Evolutionary conservation across 1,140 invertebrate genomes (phyloP), one percentile per base, ranked within the genome.

Genomic region (Bombus waltoni): DNA sequence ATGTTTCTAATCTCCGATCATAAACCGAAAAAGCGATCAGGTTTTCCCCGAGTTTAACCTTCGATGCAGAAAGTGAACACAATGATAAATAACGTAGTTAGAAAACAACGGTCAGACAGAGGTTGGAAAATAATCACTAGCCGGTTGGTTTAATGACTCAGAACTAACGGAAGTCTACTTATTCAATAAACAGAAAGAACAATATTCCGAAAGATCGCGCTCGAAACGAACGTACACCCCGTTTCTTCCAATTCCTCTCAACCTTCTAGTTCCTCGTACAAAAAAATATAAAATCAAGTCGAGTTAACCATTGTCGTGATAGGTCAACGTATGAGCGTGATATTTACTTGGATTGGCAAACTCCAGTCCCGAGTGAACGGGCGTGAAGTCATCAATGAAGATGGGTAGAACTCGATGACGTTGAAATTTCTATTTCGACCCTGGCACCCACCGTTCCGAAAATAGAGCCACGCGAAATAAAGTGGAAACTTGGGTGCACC

Each of bases 361-460:
- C 70, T 87, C 74, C 77, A 83, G 66, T 4, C 74, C 40, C 66
- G 74, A 68, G 74, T 77, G 85, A 85, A 80, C 72, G 72, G 47
- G 81, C 71, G 85, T 91, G 87, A 91, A 90, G 87, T 91, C 89
- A 90, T 91, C 89, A 91, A 91, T 91, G 89, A 87, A 88, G 89
- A 89, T 87, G 88, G 86, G 79, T 89, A 89, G 75, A 42, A 82
- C 86, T 66, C 78, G 80, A 89, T 90, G 90, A 91, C 89, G 90
- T 62, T 85, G 71, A 90, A 87, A 90, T 75, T 79, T 90, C 89
- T 90, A 90, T 91, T 91, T 90, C 79, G 74, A 88, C 66, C 57
- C 87, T 88, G 87, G 89, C 89, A 91, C 81, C 82, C 81, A 85
- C 65, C 81, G 87, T 85, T 88, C 89, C 82, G 79, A 91, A 87